Evolutionary conservation across 2,113 vertebrate species (phyloP).

Genomic region (Paramisgurnus dabryanus): DNA sequence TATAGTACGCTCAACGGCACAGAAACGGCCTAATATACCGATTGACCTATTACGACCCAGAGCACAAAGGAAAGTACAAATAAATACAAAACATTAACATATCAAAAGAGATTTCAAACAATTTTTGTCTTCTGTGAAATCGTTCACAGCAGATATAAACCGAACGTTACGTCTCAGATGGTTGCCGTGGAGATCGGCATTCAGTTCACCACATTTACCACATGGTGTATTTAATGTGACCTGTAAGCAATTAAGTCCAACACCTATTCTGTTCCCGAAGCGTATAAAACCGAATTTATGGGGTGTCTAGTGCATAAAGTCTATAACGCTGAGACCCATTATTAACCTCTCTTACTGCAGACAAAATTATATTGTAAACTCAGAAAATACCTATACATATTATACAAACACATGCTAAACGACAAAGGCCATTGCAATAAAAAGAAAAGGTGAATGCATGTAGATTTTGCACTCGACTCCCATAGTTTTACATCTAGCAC

Average conservation of each 20-base stretch:
- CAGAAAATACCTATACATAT: neutral
- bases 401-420: neutral
- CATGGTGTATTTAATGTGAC: conserved; percentile 29
- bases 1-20: neutral
- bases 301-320: conserved; percentile 2
- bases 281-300: conserved; percentile 41
- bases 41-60: neutral
- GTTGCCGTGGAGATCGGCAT: neutral
- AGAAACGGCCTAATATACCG: neutral
- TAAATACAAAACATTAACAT: neutral
- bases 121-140: neutral
- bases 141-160: neutral
- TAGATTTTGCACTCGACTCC: neutral
- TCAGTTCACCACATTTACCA: conserved; percentile 27
- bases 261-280: conserved; percentile 39
- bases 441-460: neutral
- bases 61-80: conserved; percentile 15
- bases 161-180: neutral
- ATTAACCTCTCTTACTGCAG: too few species aligned
- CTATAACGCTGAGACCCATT: neutral
- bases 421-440: neutral
- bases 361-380: too few species aligned
- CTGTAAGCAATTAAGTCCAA: conserved; percentile 38
- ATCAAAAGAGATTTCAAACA: neutral
- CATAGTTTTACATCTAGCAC: neutral